phyloP scores from a whole-genome alignment of 30 jellyfish, hydroid and myxozoan species.

The Pelagia noctiluca region DNA sequence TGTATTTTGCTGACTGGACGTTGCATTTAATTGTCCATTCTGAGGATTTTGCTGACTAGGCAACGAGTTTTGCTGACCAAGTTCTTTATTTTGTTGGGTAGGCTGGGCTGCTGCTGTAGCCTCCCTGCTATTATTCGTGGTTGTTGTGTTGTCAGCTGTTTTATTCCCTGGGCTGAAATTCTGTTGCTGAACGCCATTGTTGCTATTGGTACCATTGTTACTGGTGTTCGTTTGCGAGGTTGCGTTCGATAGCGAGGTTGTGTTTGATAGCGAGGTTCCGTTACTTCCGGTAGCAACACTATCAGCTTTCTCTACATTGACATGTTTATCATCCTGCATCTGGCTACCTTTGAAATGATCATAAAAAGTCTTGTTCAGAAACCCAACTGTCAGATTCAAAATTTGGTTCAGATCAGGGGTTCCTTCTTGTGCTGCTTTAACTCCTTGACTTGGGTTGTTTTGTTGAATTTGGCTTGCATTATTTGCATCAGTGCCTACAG shows the following conservation, averaged over 20 bases:
- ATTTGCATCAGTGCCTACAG: no score
- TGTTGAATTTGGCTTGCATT: not conserved
- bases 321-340: conserved; percentile 13
- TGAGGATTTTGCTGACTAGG: not conserved
- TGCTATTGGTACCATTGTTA: no score
- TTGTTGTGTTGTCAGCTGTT: no score
- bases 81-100: no score
- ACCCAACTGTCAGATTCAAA: conserved; percentile 59
- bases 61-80: no score
- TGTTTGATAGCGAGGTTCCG: no score
- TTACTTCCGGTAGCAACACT: conserved; percentile 19
- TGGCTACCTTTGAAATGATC: conserved; percentile 29
- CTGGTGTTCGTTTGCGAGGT: no score
- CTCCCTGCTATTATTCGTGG: no score
- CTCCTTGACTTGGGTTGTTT: not conserved
- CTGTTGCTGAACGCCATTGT: no score
- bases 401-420: conserved; percentile 29
- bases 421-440: not conserved
- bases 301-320: not conserved
- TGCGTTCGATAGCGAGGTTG: no score
- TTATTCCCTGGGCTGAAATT: no score
- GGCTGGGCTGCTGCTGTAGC: no score
- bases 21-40: not conserved
- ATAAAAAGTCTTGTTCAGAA: conserved; percentile 56
- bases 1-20: not conserved